Conservation (phyloP, 35 echinoderm and acorn worm species). For the Ophioderma brevispina region DNA sequence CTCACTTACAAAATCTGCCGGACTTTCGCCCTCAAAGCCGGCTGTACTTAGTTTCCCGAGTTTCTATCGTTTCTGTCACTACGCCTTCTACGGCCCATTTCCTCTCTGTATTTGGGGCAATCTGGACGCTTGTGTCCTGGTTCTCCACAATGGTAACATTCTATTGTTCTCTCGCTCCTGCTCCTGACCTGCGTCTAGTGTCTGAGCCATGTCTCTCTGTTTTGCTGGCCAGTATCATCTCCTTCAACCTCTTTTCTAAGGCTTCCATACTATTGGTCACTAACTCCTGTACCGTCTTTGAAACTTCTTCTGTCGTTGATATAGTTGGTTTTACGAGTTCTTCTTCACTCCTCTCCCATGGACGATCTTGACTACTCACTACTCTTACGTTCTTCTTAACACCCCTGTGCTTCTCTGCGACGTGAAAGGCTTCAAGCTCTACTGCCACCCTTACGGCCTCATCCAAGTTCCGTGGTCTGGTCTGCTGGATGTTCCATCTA, state of each 20-base stretch:
- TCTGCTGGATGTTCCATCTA: neutral
- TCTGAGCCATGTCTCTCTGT: neutral
- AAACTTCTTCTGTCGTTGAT: too few species aligned
- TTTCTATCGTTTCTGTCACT: neutral
- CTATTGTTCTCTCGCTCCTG: neutral
- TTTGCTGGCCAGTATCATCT: neutral
- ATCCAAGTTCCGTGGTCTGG: neutral
- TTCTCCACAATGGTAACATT: neutral
- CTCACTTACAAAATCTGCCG: neutral
- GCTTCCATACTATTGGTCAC: neutral
- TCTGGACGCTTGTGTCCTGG: neutral
- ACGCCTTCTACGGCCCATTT: neutral
- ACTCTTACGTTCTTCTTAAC: neutral
- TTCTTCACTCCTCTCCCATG: too few species aligned
- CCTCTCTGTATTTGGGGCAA: neutral
- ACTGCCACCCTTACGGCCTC: neutral
- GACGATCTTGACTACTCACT: too few species aligned
- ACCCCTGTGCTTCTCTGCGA: neutral
- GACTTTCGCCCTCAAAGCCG: neutral
- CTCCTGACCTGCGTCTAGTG: neutral
- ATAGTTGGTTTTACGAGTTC: too few species aligned
- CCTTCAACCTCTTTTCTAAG: neutral
- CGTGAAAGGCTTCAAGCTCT: neutral
- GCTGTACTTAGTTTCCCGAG: neutral
- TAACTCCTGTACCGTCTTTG: neutral